These are phyloP conservation scores for Rhagonycha lutea DNA, from an alignment of 2,888 invertebrate genomes.

Conservation along the genomic window DNA sequence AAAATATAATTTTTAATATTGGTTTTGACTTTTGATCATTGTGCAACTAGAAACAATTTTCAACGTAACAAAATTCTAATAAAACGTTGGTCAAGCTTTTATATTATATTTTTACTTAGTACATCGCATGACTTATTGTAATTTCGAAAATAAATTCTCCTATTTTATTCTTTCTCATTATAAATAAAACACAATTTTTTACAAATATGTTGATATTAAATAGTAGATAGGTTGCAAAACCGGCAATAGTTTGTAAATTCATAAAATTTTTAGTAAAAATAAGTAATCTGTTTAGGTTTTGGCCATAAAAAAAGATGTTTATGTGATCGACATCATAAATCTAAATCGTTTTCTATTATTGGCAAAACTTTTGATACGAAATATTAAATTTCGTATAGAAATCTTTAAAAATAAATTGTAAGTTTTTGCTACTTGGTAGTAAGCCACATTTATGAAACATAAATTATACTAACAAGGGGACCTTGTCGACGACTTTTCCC, in stretches of 20 bases:
- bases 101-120: neutral
- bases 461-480: no score
- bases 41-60: no score
- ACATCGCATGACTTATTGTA: neutral
- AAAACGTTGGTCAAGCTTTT: neutral
- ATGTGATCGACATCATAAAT: neutral
- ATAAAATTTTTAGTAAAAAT: neutral
- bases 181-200: neutral
- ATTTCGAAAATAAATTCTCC: neutral
- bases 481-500: no score
- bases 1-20: no score
- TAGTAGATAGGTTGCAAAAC: neutral
- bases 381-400: neutral
- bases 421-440: neutral
- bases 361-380: neutral
- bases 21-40: no score
- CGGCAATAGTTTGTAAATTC: neutral
- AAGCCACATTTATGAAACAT: neutral
- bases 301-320: neutral
- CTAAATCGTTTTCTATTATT: conserved; percentile 4
- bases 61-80: neutral
- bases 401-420: conserved; percentile 1
- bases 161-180: neutral
- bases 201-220: neutral
- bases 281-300: neutral